phyloP scores from a whole-genome alignment of 2,797 vertebrate species.

The Malurus leucopterus region DNA sequence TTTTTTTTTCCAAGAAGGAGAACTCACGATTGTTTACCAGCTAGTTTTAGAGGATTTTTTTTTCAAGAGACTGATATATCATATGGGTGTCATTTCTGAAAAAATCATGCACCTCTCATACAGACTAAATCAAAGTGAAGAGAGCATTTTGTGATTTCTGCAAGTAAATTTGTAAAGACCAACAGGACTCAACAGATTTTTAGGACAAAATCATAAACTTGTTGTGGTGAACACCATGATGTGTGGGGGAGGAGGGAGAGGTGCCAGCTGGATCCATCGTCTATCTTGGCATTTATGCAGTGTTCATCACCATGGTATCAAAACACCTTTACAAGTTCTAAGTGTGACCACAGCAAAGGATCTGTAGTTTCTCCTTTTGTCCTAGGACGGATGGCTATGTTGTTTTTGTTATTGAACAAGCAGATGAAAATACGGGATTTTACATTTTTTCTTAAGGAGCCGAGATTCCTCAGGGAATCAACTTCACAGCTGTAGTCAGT shows the following conservation, averaged over 20 bases:
- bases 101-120: neutral
- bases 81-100: neutral
- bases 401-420: neutral
- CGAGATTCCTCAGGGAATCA: neutral
- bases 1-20: neutral
- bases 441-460: neutral
- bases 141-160: neutral
- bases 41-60: neutral
- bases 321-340: conserved; percentile 43
- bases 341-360: neutral
- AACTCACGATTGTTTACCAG: neutral
- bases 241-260: conserved; percentile 33
- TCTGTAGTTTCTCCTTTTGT: neutral
- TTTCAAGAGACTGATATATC: neutral
- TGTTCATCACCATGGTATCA: conserved; percentile 49
- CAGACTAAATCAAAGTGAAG: neutral
- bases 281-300: conserved; percentile 12
- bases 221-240: conserved; percentile 46
- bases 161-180: neutral
- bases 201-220: conserved; percentile 44
- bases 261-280: conserved; percentile 38
- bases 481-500: neutral
- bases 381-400: neutral
- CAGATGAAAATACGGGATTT: neutral
- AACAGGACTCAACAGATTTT: conserved; percentile 31